A percentile compares a stretch with the other conserved stretches of the same genome.
These are phyloP conservation scores for Limnephilus auricula DNA, from an alignment of 2,888 invertebrate species.

Conservation along the genomic window DNA sequence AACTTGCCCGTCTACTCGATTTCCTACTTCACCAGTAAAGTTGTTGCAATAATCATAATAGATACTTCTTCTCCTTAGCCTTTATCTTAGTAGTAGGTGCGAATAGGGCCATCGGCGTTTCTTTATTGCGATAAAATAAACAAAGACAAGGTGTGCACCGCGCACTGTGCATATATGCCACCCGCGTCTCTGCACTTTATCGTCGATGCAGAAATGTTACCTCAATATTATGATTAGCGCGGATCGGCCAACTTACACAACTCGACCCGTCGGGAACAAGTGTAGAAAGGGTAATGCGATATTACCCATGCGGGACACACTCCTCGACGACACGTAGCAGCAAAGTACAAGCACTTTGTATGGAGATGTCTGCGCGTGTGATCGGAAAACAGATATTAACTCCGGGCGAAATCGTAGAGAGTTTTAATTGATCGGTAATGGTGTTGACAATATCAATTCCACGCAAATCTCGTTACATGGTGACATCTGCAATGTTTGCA, in stretches of 20 bases:
- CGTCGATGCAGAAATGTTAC: neutral
- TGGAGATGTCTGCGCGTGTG: neutral
- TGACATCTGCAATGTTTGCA: neutral
- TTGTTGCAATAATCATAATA: neutral
- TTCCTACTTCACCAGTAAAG: too few relatives aligned
- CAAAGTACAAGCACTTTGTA: neutral
- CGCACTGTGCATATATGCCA: neutral
- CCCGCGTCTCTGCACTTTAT: neutral
- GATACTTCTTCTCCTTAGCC: neutral
- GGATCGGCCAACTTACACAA: neutral
- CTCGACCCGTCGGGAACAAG: neutral
- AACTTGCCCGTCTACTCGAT: neutral
- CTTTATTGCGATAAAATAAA: neutral
- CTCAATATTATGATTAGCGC: neutral
- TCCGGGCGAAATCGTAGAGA: neutral
- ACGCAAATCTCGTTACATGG: neutral
- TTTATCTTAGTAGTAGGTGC: too few relatives aligned
- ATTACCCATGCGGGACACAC: slow-evolving; percentile 2
- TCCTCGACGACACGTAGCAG: neutral
- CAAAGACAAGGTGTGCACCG: neutral
- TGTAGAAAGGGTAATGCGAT: neutral
- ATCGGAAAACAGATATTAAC: neutral
- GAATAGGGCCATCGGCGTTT: neutral
- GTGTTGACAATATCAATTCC: neutral
- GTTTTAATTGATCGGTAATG: neutral